phyloP scores from a whole-genome alignment of 2,888 invertebrate genomes.

The Sphaerophoria taeniata region DNA sequence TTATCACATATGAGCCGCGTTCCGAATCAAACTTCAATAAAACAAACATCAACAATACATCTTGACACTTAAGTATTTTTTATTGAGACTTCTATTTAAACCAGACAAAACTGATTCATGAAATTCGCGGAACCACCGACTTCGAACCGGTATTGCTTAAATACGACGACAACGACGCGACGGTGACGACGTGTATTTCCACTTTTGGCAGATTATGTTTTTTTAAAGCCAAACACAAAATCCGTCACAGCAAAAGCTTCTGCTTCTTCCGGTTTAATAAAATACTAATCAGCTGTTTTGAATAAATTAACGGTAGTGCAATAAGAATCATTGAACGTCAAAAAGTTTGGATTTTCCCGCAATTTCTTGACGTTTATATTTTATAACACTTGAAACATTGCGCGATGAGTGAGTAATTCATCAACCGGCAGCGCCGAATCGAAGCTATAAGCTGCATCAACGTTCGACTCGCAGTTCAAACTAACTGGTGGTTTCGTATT shows the following conservation, averaged over 20 bases:
- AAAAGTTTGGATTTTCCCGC: conserved; percentile 70
- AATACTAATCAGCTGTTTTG: conserved; percentile 1
- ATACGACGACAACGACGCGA: not conserved
- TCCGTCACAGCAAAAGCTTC: conserved; percentile 19
- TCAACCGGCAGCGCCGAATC: conserved; percentile 24
- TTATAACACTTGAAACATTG: not conserved
- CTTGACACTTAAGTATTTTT: conserved; percentile 22
- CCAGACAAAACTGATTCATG: conserved; percentile 54
- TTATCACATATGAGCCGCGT: not conserved
- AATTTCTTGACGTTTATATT: conserved; percentile 43
- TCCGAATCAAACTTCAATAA: conserved; percentile 6
- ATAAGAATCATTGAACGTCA: conserved; percentile 23
- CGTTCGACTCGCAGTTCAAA: conserved; percentile 58
- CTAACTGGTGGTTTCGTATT: conserved; percentile 56
- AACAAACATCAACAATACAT: conserved; percentile 32
- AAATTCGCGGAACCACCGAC: conserved; percentile 56
- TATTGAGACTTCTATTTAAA: conserved; percentile 21
- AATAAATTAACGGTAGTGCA: not conserved
- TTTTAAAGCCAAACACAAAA: not conserved
- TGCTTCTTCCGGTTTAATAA: no score
- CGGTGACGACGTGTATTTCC: conserved; percentile 34
- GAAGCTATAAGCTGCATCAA: conserved; percentile 42
- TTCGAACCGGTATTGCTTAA: conserved; percentile 53
- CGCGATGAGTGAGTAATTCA: conserved; percentile 16
- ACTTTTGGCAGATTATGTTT: conserved; percentile 1